A percentile compares a stretch with the other conserved stretches of the same genome.
Evolutionary conservation across 2,888 invertebrate species (phyloP).

Genomic region (Drosophila picticornis): DNA sequence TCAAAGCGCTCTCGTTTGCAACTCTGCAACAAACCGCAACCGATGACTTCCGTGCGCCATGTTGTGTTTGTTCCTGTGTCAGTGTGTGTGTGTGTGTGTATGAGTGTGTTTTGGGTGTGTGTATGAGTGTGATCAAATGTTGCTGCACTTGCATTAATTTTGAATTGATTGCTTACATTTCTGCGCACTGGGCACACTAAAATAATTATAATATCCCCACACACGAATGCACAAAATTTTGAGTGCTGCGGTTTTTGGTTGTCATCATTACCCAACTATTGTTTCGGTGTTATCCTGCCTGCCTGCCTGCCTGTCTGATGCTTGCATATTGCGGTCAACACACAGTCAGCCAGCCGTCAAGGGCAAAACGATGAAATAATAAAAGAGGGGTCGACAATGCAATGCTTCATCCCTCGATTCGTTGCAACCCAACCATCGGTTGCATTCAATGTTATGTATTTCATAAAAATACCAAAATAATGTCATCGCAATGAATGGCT

Average conservation of each 20-base stretch:
- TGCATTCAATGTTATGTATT: constrained; percentile 52
- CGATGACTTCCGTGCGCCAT: constrained; percentile 78
- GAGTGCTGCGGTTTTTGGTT: constrained; percentile 70
- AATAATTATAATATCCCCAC: constrained; percentile 77
- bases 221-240: constrained; percentile 35
- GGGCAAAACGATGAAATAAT: constrained; percentile 51
- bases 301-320: constrained; percentile 27
- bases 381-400: constrained; percentile 11
- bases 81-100: constrained; percentile 10
- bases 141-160: constrained; percentile 81
- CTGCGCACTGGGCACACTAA: constrained; percentile 63
- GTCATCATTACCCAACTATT: constrained; percentile 81
- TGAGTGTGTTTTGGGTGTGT: constrained; percentile 3
- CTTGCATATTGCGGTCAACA: constrained; percentile 68
- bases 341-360: constrained; percentile 62
- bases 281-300: constrained; percentile 44
- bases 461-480: constrained; percentile 65
- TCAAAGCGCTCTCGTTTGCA: constrained; percentile 51
- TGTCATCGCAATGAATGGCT: constrained; percentile 50
- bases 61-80: constrained; percentile 67
- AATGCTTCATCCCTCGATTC: not conserved
- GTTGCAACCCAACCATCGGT: constrained; percentile 11
- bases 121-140: constrained; percentile 56
- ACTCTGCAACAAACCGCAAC: constrained; percentile 68
- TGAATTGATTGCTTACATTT: constrained; percentile 81